Base-by-base conservation (phyloP, 2,888 invertebrate genomes). In the Cataglyphis rosenhaueri region DNA sequence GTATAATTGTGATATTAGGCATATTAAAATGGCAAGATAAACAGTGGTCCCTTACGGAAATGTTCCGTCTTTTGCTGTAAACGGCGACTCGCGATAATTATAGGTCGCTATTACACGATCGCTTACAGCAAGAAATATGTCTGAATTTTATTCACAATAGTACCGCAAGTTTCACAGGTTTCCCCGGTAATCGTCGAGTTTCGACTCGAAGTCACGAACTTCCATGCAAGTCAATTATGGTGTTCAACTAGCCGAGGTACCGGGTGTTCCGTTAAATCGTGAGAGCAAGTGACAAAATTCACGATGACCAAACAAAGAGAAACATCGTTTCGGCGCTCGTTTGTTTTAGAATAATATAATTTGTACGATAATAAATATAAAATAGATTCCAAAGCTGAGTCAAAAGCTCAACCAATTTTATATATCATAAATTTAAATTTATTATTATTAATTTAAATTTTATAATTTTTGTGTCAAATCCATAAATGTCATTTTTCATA, bases 231-330 rank as follows among this genome's bases (percentile, higher is more conserved):
- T 87, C 89, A 87, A 93, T 94, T 94, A 94, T 85, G 85, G 90
- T 89, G 92, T 90, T 92, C 92, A 94, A 93, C 92, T 91, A 93
- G 91, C 92, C 89, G 91, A 89, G 90, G 87, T 89, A 68, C 71
- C 62, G 62, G 70, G 74, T 70, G 74, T 89, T 85, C 88, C 89
- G 89, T 90, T 90, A 90, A 89, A 87, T 78, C 81, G 75, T 81
- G 68, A 68, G 21, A 68, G 21, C 65, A 66, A 70, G 85, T 84
- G 88, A 85, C 87, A 84, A 87, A 89, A 87, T 85, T 85, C 65
- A 61, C 52, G 55, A 83, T 68, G 70, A 66, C 70, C 82, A 79
- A 82, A 83, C 64, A 83, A 38, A 57, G 32, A 44, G 32, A 66
- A 41, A 66, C 55, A 21, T 21, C 5, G 25, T 21, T 71, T 12